Evolutionary conservation across 2,888 invertebrate species (phyloP), one percentile per base, ranked within the genome.

Genomic region (Matsumyia berberina): DNA sequence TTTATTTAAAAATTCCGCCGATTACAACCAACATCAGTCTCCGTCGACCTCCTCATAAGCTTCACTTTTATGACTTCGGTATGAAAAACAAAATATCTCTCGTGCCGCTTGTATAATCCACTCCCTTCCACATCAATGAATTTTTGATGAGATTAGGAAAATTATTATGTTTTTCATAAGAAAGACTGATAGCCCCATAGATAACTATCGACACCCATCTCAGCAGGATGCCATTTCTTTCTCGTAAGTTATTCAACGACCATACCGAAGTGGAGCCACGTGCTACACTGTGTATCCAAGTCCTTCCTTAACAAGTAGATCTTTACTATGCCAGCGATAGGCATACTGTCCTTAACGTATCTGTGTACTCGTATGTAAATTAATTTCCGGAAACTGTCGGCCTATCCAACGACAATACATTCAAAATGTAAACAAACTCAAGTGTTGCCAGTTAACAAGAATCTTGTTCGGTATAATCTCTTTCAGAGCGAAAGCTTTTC

Each of bases 371-470:
- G 53, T 29, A 53, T 53, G 15, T 53, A 53, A 53, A 67, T 53
- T 15, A 53, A 67, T 51, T 67, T 67, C 57, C 66, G 67, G 57
- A 46, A 37, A 11, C 9, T 37, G 33, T 58, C 49, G 7, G 1
- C 31, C 15, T 12, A 53, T 11, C 62, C 44, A 44, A 44, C 39
- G 7, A 35, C 49, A 64, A 44, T 29, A n/a, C n/a, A 19, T 60
- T 60, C 17, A 49, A 37, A 73, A 60, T 51, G 73, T 73, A 67
- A 67, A 74, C 79, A 79, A 44, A 31, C 2, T 12, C 42, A 73
- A 60, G 66, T 44, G 74, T 51, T 80, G 74, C 66, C 74, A 72
- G 49, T 24, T 37, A 33, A 15, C n/a, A 9, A n/a, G 19, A 7
- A 46, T 37, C 24, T 39, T 64, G 12, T 12, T 15, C 2, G 7